A percentile compares a stretch with the other conserved stretches of the same genome.
Conservation (phyloP, 2,113 vertebrate species). For the Phalacrocorax brasilianus region DNA sequence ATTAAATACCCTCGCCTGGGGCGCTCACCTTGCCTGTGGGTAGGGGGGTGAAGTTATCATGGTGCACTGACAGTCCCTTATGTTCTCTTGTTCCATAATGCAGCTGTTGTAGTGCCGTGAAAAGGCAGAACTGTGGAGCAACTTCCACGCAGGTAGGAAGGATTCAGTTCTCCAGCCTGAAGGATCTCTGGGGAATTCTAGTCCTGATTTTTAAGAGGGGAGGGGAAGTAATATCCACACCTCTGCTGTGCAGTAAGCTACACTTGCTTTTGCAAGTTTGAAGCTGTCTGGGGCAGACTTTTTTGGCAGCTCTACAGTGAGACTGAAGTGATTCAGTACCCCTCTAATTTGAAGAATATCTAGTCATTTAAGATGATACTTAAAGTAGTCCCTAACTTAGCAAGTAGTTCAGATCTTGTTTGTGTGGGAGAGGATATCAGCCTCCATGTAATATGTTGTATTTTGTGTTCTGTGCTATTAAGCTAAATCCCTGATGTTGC, state of each 20-base stretch:
- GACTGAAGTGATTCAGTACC: not conserved
- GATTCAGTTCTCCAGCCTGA: not conserved
- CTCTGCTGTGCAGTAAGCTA: not conserved
- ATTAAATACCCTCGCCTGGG: rapidly evolving
- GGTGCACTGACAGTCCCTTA: rapidly evolving
- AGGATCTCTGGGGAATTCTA: not conserved
- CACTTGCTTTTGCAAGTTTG: not conserved
- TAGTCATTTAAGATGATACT: not conserved
- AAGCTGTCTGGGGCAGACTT: not conserved
- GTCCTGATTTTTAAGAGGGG: not conserved
- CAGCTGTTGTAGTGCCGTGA: rapidly evolving
- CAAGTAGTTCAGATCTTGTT: not conserved
- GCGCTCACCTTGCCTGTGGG: rapidly evolving
- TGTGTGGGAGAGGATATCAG: not conserved
- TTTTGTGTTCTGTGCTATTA: not conserved
- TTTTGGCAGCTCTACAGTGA: not conserved
- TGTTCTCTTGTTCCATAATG: rapidly evolving
- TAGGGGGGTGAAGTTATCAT: rapidly evolving
- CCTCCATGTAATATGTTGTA: rapidly evolving
- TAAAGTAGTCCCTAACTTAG: not conserved
- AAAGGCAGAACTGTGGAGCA: not conserved
- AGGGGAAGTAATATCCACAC: not conserved
- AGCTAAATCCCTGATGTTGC: not conserved
- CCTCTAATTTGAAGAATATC: not conserved
- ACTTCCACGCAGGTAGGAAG: rapidly evolving